Evolutionary conservation across 2,797 vertebrate species (phyloP), one percentile per base, ranked within the genome.

Genomic region (Clamator glandarius): DNA sequence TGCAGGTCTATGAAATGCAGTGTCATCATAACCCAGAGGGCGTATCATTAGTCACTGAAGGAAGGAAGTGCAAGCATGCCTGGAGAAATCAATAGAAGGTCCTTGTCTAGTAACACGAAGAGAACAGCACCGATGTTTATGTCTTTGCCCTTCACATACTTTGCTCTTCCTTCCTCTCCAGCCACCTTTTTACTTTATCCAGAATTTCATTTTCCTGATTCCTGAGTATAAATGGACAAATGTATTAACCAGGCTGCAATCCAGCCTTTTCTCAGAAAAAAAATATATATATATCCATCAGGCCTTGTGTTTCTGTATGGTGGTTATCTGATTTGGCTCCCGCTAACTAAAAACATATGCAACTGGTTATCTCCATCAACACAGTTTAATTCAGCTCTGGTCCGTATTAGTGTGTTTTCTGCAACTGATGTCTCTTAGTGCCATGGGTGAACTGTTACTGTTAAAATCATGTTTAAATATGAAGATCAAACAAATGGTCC

Each of bases 61-160:
- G 96, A 97, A 97, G 97, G 97, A 97, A 97, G 96, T 95, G 95
- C 94, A 94, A 94, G 95, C 96, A 92, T 94, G 96, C 97, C 97
- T 26, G 23, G 95, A 95, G 97, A 97, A 98, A 98, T 98, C 98
- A 98, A 98, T 98, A 98, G 95, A 95, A 98, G 97, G 97, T 98
- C 97, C 97, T 96, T 98, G 97, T 96, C 96, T 97, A 83, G 91
- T 87, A 97, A 97, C 95, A 97, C 55, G 64, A 93, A 93, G 92
- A 96, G 94, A 96, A 95, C 94, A 96, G 95, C 78, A 84, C 91
- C 92, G 11, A 93, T 96, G 97, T 98, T 98, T 98, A 98, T 98
- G 97, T 94, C 96, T 98, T 98, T 98, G 97, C 96, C 97, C 97
- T 98, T 98, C 97, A 97, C 89, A 93, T 96, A 92, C 96, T 97